Base-by-base conservation (phyloP, 2,888 invertebrate genomes). In the Rhingia rostrata region DNA sequence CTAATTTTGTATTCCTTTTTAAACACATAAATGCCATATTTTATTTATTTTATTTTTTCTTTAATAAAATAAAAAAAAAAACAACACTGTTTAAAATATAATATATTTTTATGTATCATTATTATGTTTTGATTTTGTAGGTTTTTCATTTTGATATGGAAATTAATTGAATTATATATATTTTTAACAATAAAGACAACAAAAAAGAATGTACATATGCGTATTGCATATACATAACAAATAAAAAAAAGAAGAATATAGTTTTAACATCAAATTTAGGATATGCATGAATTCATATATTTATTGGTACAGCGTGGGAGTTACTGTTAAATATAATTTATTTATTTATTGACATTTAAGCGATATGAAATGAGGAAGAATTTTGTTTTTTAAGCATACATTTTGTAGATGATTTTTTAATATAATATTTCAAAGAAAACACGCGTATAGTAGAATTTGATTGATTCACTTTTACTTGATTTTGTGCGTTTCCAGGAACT, bases 401-500 rank as follows among this genome's bases (percentile, higher is more conserved):
- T 39, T 12, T 35, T 41, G 9, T 58, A 66, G 41, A n/a, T 70
- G 54, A 53, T 53, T 7, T 64, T 60, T 66, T 74, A 4, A 51
- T 72, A 72, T 22, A 60, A 39, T 5, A n/a, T 10, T 45, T 45
- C 43, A 70, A 35, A 45, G 14, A 77, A 67, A 51, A 70, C 72
- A 67, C 72, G 66, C 72, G 37, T 45, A 72, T 12, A 45, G 6
- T 58, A 58, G 33, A 66, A 53, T 60, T 51, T 45, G 5, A 41
- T 53, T 49, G 43, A 60, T 63, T 67, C 56, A 35, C 56, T 51
- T n/a, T 9, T 37, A 60, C 12, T 67, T 47, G 69, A 58, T 81
- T 66, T 82, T 83, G 83, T 83, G 83, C 83, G 83, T 74, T 79
- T 69, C 79, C 83, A 83, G 83, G 83, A 83, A 83, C 83, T 83